Conservation (phyloP, 2,888 invertebrate species). For the Ptychoptera albimana region DNA sequence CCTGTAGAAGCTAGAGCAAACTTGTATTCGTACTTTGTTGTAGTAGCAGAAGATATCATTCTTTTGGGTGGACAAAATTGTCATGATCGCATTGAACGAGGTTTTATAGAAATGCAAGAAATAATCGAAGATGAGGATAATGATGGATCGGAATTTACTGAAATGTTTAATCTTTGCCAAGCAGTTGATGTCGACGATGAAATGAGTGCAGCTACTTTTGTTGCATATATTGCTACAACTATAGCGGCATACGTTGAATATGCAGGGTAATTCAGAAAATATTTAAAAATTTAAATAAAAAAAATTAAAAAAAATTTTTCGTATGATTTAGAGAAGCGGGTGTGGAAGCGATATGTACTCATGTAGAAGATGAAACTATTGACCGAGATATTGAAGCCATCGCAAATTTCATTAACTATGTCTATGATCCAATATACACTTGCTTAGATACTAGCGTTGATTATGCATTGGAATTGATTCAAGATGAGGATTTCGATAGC, state of each 20-base stretch:
- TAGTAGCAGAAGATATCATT: conserved; percentile 22
- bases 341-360: too few species aligned
- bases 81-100: conserved; percentile 21
- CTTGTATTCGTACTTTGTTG: conserved; percentile 32
- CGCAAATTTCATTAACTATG: too few species aligned
- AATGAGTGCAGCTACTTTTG: too few species aligned
- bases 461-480: too few species aligned
- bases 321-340: too few species aligned
- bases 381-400: neutral
- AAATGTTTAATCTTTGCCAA: too few species aligned
- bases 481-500: too few species aligned
- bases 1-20: conserved; percentile 44
- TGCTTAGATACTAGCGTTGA: too few species aligned
- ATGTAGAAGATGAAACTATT: neutral
- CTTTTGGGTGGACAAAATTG: conserved; percentile 22
- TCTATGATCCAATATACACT: too few species aligned
- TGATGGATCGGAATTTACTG: conserved; percentile 16
- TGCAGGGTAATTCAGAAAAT: conserved; percentile 12
- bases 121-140: conserved; percentile 18
- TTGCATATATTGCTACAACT: conserved; percentile 14
- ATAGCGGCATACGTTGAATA: conserved; percentile 20
- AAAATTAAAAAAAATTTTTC: too few species aligned
- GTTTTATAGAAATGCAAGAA: conserved; percentile 18
- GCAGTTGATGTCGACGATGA: too few species aligned
- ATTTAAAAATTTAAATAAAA: too few species aligned